Evolutionary conservation across 2,888 invertebrate species (phyloP), one percentile per base, ranked within the genome.

Genomic region (Calliopum simillimum): DNA sequence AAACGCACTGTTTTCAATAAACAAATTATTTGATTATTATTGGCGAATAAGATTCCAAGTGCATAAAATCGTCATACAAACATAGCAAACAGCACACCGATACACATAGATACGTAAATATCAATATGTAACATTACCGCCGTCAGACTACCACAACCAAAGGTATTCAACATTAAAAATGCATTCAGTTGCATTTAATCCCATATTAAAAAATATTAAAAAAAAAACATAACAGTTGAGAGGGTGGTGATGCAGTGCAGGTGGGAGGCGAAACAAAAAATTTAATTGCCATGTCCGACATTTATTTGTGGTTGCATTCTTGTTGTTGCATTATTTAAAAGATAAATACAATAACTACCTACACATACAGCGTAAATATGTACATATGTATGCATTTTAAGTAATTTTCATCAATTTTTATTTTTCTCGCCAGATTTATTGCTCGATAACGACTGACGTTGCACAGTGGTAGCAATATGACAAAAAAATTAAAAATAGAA

Each of bases 11-110:
- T 84, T 84, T 83, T 84, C 83, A 83, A 84, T 83, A 84, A 83
- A 84, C 84, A 83, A 82, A 83, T 84, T 83, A 83, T 84, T 83
- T 83, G 82, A 83, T 84, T 83, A 83, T 84, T 81, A 81, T n/a
- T 82, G 79, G 80, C 80, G 77, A 33, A n/a, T 25, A 44, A 19
- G 56, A n/a, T 43, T 33, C 33, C 33, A 33, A 33, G 33, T 33
- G 33, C 33, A 33, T n/a, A n/a, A 33, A 33, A 33, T 3, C 33
- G 33, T 8, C 33, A 33, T 33, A 33, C 33, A 33, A 33, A 33
- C 33, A n/a, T n/a, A n/a, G 56, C 56, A 23, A 49, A 47, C 49
- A 62, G 41, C 25, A 51, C 11, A 25, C 33, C n/a, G 25, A 33
- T 33, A 8, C 33, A 33, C 33, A 33, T n/a, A n/a, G n/a, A n/a